Evolutionary conservation across 1,140 invertebrate species (phyloP).

Genomic region (Bacillus rossius): DNA sequence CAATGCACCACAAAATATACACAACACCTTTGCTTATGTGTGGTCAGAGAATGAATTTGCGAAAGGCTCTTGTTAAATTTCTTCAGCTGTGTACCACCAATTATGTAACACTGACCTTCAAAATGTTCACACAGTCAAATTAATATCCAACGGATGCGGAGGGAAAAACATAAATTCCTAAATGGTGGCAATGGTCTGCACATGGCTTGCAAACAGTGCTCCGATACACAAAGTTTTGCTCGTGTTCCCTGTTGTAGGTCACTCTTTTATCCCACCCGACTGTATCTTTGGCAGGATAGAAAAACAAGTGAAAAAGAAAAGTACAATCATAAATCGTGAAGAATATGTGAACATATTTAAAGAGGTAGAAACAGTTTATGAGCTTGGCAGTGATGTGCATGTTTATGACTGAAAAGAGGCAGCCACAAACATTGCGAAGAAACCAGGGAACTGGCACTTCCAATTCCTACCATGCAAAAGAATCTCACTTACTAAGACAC

Average conservation of each 20-base stretch:
- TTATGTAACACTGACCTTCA: slow-evolving; percentile 7
- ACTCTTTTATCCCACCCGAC: slow-evolving; percentile 27
- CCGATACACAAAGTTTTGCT: slow-evolving; percentile 19
- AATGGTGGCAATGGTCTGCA: slow-evolving; percentile 14
- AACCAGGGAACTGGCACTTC: slow-evolving; percentile 21
- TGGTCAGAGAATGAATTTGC: slow-evolving; percentile 14
- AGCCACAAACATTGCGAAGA: slow-evolving; percentile 13
- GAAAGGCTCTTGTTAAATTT: slow-evolving; percentile 12
- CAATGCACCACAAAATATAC: not conserved
- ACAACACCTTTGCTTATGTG: slow-evolving; percentile 7
- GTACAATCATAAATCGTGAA: slow-evolving; percentile 20
- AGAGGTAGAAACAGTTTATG: slow-evolving; percentile 19
- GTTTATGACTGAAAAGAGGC: slow-evolving; percentile 20
- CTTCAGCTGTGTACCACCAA: slow-evolving; percentile 16
- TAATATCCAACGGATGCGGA: slow-evolving; percentile 25
- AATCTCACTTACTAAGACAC: slow-evolving; percentile 21
- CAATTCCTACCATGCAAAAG: slow-evolving; percentile 21
- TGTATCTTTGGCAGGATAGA: slow-evolving; percentile 24
- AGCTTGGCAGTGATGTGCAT: slow-evolving; percentile 8
- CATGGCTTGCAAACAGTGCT: slow-evolving; percentile 6
- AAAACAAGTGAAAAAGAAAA: slow-evolving; percentile 21
- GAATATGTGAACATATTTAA: slow-evolving; percentile 22
- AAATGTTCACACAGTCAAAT: slow-evolving; percentile 16
- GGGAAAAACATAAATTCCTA: slow-evolving; percentile 27
- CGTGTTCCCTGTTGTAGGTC: slow-evolving; percentile 26